Evolutionary conservation across 1,140 invertebrate species (phyloP).

Genomic region (Tenebrio molitor): DNA sequence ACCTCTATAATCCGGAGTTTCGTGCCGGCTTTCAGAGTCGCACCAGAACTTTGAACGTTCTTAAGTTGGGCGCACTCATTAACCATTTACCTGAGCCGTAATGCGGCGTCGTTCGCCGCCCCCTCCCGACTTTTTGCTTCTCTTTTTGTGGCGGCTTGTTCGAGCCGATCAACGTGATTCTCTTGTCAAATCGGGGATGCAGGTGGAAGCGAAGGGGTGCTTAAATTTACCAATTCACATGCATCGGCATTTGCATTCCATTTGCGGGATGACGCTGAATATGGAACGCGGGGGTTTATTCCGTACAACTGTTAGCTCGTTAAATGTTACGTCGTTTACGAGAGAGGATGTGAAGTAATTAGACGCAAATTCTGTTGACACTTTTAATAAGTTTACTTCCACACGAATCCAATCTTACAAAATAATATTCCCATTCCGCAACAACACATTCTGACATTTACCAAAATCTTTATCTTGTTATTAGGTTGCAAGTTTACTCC

Average conservation of each 20-base stretch:
- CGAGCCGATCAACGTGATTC: not conserved
- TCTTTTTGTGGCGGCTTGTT: not conserved
- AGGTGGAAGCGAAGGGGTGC: not conserved
- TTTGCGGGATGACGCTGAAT: not conserved
- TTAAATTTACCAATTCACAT: conserved; percentile 8
- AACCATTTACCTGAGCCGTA: conserved; percentile 28
- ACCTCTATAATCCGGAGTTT: conserved; percentile 15
- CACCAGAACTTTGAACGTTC: not conserved
- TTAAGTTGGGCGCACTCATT: conserved; percentile 14
- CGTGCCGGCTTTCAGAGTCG: conserved; percentile 6
- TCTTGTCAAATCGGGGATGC: not conserved
- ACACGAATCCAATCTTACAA: too few relatives aligned
- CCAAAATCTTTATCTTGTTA: too few relatives aligned
- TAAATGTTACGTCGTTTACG: too few relatives aligned
- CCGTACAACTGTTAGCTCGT: too few relatives aligned
- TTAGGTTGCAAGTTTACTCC: too few relatives aligned
- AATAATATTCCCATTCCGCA: too few relatives aligned
- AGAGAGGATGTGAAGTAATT: too few relatives aligned
- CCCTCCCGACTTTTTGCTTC: not conserved
- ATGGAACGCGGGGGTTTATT: not conserved
- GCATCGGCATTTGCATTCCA: conserved; percentile 1
- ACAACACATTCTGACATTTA: too few relatives aligned
- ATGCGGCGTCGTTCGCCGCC: not conserved
- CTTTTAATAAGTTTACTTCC: too few relatives aligned
- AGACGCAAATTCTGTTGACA: too few relatives aligned